A percentile compares a stretch with the other conserved stretches of the same genome.
These are phyloP conservation scores for Equus quagga DNA, from an alignment of 2,113 vertebrate genomes.

Conservation along the genomic window DNA sequence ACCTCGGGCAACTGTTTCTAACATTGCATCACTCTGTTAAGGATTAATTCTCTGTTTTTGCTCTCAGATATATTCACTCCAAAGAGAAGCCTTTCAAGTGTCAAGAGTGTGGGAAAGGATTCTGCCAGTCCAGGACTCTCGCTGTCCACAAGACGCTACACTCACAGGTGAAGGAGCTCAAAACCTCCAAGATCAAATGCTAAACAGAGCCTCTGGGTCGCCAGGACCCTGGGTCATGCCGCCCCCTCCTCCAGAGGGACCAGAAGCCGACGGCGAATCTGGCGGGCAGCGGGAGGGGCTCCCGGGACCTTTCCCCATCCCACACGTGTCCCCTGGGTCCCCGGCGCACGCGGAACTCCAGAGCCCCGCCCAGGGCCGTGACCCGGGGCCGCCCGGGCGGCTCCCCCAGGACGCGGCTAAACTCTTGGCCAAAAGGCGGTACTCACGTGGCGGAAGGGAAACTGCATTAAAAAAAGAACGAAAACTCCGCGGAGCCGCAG, in stretches of 20 bases:
- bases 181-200: slow-evolving; percentile 97
- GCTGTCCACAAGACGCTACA: slow-evolving; percentile 99
- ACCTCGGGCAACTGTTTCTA: neutral
- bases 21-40: neutral
- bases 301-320: slow-evolving; percentile 65
- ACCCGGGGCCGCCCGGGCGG: slow-evolving; percentile 64
- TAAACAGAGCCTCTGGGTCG: slow-evolving; percentile 73
- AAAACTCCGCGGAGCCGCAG: slow-evolving; percentile 66
- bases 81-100: slow-evolving; percentile 99
- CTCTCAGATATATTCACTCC: slow-evolving; percentile 97
- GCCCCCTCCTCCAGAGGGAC: slow-evolving; percentile 55
- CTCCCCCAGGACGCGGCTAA: slow-evolving; percentile 84
- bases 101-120: slow-evolving; percentile 99
- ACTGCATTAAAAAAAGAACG: slow-evolving; percentile 51
- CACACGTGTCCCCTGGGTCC: slow-evolving; percentile 57
- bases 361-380: slow-evolving; percentile 60
- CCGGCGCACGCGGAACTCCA: slow-evolving; percentile 68
- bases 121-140: slow-evolving; percentile 99
- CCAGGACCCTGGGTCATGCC: slow-evolving; percentile 72
- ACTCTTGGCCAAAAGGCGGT: slow-evolving; percentile 90
- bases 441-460: slow-evolving; percentile 86
- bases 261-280: slow-evolving; percentile 1
- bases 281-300: slow-evolving; percentile 76
- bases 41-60: slow-evolving; percentile 63
- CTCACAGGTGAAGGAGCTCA: slow-evolving; percentile 99